Evolutionary conservation across 2,888 invertebrate genomes (phyloP).

Genomic region (Phengaris arion): DNA sequence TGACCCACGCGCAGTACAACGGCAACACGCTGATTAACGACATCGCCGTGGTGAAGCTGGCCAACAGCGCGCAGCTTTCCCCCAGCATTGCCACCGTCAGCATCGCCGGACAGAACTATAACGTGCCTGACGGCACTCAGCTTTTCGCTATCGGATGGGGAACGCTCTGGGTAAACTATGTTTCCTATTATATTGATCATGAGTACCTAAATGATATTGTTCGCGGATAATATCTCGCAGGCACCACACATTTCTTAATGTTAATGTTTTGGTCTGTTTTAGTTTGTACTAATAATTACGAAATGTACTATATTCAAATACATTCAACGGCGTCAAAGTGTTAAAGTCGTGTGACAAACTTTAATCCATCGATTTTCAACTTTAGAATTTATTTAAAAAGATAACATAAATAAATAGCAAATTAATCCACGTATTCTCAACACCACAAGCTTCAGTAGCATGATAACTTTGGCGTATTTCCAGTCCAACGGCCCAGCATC

Average conservation of each 20-base stretch:
- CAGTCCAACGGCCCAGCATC: conserved; percentile 38
- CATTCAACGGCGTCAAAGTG: no score
- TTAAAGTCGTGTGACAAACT: no score
- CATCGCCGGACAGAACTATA: conserved; percentile 40
- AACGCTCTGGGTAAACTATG: conserved; percentile 33
- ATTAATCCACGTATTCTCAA: no score
- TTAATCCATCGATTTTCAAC: no score
- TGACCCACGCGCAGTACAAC: conserved; percentile 41
- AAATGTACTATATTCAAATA: no score
- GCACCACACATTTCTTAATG: no score
- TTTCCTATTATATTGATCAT: background rate
- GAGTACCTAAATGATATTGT: no score
- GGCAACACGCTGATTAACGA: conserved; percentile 39
- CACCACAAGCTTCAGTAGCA: background rate
- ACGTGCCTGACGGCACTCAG: conserved; percentile 36
- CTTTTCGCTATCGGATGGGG: conserved; percentile 42
- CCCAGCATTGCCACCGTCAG: conserved; percentile 33
- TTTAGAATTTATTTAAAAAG: background rate
- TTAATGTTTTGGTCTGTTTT: no score
- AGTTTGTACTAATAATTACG: no score
- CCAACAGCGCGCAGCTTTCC: conserved; percentile 35
- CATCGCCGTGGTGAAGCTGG: conserved; percentile 44
- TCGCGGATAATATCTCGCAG: no score
- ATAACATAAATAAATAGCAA: background rate
- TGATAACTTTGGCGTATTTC: conserved; percentile 34